A percentile compares a stretch with the other conserved stretches of the same genome.
Conservation (phyloP, 2,888 invertebrate genomes). For the Micoletzkya japonica region DNA sequence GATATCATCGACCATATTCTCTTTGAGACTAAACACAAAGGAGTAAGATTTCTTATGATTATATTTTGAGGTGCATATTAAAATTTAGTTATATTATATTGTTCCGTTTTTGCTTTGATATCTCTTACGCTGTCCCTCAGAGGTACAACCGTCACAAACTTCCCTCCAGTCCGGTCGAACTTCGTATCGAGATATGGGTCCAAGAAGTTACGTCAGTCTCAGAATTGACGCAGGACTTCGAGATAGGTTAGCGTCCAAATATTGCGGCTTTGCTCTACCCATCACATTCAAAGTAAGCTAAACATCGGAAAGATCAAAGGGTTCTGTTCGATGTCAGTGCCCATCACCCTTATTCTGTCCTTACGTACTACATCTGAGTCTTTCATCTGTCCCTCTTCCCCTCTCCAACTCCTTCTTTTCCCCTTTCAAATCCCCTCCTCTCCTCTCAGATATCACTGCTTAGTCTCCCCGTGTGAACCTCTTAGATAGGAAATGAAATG, state of each 20-base stretch:
- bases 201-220: slow-evolving; percentile 63
- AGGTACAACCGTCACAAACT: slow-evolving; percentile 59
- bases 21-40: slow-evolving; percentile 12
- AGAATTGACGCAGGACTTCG: slow-evolving; percentile 63
- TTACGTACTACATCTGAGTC: too few relatives aligned
- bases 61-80: neutral
- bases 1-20: slow-evolving; percentile 62
- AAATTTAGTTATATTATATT: neutral
- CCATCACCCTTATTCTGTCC: too few relatives aligned
- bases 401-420: too few relatives aligned
- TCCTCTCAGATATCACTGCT: neutral
- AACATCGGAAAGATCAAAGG: too few relatives aligned
- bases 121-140: slow-evolving; percentile 1
- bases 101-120: neutral
- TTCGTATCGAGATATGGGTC: slow-evolving; percentile 62
- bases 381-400: too few relatives aligned
- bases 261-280: too few relatives aligned
- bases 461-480: neutral
- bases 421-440: neutral
- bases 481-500: slow-evolving; percentile 1
- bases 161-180: slow-evolving; percentile 56
- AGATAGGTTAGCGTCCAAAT: slow-evolving; percentile 55
- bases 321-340: too few relatives aligned
- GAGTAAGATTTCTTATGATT: neutral
- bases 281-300: too few relatives aligned